Conservation (phyloP, 2,888 invertebrate genomes). For the Callyntrura guangdongensis region DNA sequence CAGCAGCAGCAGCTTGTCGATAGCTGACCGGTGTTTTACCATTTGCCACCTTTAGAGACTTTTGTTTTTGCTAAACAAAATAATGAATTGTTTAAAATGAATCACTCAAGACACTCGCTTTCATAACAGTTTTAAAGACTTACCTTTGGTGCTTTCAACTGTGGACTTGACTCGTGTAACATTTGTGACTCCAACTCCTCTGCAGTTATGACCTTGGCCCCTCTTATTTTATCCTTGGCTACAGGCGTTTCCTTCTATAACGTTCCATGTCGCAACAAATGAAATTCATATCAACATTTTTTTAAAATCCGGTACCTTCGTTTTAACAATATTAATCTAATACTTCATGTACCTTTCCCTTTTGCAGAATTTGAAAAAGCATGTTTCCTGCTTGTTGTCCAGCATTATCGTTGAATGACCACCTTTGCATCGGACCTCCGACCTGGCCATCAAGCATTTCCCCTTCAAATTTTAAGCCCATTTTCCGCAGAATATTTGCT, state of each 20-base stretch:
- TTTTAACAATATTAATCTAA: no score
- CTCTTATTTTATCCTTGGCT: background rate
- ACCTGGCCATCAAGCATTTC: constrained; percentile 22
- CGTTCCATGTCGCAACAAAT: no score
- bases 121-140: no score
- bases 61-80: background rate
- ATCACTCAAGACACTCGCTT: no score
- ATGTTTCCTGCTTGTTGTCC: constrained; percentile 58
- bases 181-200: constrained; percentile 75
- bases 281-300: no score
- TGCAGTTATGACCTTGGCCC: constrained; percentile 58
- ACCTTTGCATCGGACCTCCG: background rate
- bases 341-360: no score
- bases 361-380: constrained; percentile 69
- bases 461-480: constrained; percentile 73
- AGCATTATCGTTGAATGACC: background rate
- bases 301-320: no score
- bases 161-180: constrained; percentile 49
- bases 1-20: background rate
- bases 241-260: constrained; percentile 34
- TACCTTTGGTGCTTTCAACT: background rate
- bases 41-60: background rate
- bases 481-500: constrained; percentile 65
- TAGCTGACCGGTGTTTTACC: background rate
- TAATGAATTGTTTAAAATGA: background rate